These are phyloP conservation scores for Phymorhynchus buccinoides DNA, from an alignment of 1,140 invertebrate genomes.

Conservation along the genomic window DNA sequence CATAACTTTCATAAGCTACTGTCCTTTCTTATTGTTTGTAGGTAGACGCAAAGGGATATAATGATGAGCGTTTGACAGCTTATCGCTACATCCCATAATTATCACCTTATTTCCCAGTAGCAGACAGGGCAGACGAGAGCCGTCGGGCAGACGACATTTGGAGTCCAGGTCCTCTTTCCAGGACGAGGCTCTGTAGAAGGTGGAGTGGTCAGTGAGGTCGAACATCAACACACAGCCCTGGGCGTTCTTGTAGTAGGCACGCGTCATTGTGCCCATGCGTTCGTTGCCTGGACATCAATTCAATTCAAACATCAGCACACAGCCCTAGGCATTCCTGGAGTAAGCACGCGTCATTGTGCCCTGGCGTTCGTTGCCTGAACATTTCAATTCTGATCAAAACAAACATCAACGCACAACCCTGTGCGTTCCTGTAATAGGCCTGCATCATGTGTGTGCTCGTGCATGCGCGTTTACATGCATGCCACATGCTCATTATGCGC, in stretches of 20 bases:
- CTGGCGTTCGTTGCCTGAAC: constrained; percentile 76
- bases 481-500: too few relatives aligned
- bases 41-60: too few relatives aligned
- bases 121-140: constrained; percentile 76
- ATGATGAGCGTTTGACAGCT: too few relatives aligned
- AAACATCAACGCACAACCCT: constrained; percentile 63
- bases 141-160: constrained; percentile 76
- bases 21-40: too few relatives aligned
- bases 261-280: constrained; percentile 77
- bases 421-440: constrained; percentile 78
- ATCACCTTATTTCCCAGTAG: constrained; percentile 78
- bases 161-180: constrained; percentile 78
- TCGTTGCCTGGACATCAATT: constrained; percentile 74
- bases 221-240: constrained; percentile 78
- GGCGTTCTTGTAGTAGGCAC: constrained; percentile 78
- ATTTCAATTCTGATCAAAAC: neutral
- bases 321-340: neutral
- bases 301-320: neutral
- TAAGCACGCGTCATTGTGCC: constrained; percentile 75
- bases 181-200: constrained; percentile 75
- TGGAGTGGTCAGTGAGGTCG: constrained; percentile 76
- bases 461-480: neutral
- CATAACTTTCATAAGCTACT: too few relatives aligned
- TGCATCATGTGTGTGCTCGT: constrained; percentile 72
- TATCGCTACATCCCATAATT: too few relatives aligned